Evolutionary conservation across 2,888 invertebrate genomes (phyloP).

Genomic region (Eulithis testata): DNA sequence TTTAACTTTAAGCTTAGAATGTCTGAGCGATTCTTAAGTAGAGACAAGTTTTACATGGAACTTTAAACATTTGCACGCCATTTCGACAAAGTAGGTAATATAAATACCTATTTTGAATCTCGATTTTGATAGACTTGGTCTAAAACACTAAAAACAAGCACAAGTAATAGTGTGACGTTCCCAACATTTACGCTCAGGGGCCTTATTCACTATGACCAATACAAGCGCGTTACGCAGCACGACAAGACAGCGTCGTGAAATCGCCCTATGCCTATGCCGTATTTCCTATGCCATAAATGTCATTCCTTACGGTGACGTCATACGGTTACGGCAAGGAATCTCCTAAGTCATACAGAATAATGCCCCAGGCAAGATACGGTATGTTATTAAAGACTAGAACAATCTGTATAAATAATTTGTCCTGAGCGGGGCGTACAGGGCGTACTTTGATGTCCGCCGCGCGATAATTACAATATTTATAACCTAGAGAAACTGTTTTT

Average conservation of each 20-base stretch:
- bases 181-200: not conserved
- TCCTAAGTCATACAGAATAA: no score
- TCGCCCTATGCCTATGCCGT: no score
- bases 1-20: conserved; percentile 24
- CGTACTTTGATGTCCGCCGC: conserved; percentile 67
- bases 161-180: not conserved
- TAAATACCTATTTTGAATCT: no score
- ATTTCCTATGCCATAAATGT: no score
- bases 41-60: conserved; percentile 18
- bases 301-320: no score
- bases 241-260: no score
- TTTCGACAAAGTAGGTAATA: no score
- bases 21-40: conserved; percentile 16
- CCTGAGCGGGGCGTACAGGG: conserved; percentile 54
- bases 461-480: conserved; percentile 75
- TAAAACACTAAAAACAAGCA: no score
- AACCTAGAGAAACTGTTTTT: conserved; percentile 66
- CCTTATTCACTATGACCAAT: no score
- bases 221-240: no score
- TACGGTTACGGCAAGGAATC: no score
- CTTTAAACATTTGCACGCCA: not conserved
- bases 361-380: conserved; percentile 22
- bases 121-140: no score
- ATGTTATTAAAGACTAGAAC: conserved; percentile 23
- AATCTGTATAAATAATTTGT: conserved; percentile 50